Evolutionary conservation across 2,797 vertebrate genomes (phyloP).

Genomic region (Argentina silus): DNA sequence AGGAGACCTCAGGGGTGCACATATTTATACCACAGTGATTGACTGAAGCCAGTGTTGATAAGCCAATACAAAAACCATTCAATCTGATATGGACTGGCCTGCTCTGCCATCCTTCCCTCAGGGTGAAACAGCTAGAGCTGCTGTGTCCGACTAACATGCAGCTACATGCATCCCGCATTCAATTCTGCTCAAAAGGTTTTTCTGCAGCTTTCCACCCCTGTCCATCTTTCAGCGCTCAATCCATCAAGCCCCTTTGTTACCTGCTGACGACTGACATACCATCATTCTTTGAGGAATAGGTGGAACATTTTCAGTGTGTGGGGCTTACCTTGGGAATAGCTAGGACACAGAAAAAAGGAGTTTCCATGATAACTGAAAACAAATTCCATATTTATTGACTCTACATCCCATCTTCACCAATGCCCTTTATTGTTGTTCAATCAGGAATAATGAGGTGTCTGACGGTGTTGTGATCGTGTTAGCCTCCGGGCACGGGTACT

Average conservation of each 20-base stretch:
- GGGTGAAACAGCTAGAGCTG: neutral
- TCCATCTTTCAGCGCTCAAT: neutral
- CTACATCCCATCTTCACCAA: neutral
- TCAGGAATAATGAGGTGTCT: neutral
- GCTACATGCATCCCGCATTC: neutral
- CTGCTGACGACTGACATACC: neutral
- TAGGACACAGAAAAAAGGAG: neutral
- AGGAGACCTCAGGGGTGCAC: no score
- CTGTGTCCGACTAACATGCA: neutral
- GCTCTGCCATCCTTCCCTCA: neutral
- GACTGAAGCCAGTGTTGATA: neutral
- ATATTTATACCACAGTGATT: neutral
- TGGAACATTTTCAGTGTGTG: no score
- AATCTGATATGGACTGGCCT: neutral
- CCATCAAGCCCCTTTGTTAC: neutral
- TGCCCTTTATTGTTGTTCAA: neutral
- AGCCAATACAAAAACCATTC: neutral
- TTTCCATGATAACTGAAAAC: neutral
- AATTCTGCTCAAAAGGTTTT: neutral
- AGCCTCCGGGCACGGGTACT: neutral
- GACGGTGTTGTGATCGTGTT: neutral
- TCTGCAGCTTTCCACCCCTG: neutral
- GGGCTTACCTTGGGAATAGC: neutral
- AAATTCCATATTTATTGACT: neutral
- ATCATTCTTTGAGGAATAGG: neutral